Percentiles rank a stretch among this genome's conserved stretches.
These are phyloP conservation scores for Sibirionetta formosa DNA, from an alignment of 2,797 vertebrate genomes.

Conservation along the genomic window DNA sequence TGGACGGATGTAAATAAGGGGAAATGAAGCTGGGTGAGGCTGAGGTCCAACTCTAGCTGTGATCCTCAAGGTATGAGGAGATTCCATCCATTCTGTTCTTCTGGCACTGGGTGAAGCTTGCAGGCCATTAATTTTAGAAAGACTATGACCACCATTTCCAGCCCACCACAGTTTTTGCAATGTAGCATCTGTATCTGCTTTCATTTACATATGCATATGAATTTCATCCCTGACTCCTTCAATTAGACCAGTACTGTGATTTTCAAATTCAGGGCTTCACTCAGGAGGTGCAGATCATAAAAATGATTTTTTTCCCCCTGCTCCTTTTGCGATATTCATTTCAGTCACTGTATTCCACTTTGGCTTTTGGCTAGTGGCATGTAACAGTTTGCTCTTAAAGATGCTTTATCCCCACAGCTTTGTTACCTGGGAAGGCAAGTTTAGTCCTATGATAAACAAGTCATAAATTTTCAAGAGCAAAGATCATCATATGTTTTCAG, in stretches of 20 bases:
- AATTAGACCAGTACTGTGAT: neutral
- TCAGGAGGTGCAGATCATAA: neutral
- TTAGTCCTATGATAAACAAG: neutral
- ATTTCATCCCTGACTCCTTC: neutral
- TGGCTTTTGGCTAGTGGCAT: neutral
- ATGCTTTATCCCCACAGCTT: neutral
- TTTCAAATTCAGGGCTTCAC: neutral
- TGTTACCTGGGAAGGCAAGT: neutral
- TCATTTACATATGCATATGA: neutral
- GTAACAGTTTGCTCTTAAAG: neutral
- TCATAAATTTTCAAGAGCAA: neutral
- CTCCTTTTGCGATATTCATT: neutral
- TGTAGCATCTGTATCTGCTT: neutral
- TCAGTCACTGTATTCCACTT: neutral
- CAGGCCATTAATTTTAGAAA: neutral
- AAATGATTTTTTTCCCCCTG: neutral
- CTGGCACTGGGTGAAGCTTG: neutral
- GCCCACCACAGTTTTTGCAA: neutral
- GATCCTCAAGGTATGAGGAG: neutral
- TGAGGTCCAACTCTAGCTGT: neutral
- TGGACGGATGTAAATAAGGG: constrained; percentile 16
- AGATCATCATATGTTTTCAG: neutral
- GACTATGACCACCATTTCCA: neutral
- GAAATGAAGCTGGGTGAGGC: neutral
- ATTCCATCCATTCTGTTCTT: neutral